Evolutionary conservation across 2,797 vertebrate genomes (phyloP).

Genomic region (Tragopan temminckii): DNA sequence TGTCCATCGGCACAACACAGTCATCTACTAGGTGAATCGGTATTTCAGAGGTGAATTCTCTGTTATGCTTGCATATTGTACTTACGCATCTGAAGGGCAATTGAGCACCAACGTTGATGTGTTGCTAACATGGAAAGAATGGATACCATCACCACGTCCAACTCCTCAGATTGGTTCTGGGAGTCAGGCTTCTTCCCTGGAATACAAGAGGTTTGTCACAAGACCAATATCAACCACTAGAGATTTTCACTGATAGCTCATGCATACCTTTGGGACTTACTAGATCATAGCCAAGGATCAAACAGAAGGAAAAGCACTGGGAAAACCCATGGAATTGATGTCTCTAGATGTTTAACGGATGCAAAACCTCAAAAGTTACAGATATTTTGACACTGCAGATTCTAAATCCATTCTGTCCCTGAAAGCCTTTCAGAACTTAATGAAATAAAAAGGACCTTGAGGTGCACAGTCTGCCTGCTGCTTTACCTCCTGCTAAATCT

Average conservation of each 20-base stretch:
- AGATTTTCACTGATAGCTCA: background rate
- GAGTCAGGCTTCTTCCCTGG: background rate
- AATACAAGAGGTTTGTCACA: background rate
- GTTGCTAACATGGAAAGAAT: background rate
- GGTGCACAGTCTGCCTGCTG: background rate
- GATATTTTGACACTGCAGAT: background rate
- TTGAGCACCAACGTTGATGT: background rate
- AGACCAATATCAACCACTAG: background rate
- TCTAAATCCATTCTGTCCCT: background rate
- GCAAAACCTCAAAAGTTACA: background rate
- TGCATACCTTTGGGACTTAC: background rate
- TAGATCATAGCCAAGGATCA: background rate
- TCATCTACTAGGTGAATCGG: background rate
- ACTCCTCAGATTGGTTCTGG: background rate
- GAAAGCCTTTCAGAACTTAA: background rate
- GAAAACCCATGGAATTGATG: background rate
- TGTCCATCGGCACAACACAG: background rate
- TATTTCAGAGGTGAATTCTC: background rate
- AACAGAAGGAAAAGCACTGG: background rate
- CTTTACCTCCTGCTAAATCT: background rate
- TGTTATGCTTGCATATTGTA: background rate
- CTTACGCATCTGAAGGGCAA: background rate
- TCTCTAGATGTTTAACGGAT: background rate
- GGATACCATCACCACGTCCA: background rate
- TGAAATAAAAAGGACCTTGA: background rate